Conservation (phyloP, 2,888 invertebrate species). For the Adelognathus sp. region DNA sequence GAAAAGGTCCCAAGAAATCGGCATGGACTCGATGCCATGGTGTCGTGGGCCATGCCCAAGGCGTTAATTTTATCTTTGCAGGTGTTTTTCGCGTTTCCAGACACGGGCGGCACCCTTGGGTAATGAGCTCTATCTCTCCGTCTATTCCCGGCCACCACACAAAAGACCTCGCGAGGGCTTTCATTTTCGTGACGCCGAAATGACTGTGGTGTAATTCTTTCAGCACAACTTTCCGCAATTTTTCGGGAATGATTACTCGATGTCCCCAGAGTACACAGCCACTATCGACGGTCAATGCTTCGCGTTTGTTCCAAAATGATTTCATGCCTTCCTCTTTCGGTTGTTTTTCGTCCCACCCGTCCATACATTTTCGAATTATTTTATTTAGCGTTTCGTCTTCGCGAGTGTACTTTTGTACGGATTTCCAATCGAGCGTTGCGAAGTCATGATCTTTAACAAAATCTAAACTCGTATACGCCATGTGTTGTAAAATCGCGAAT, state of each 20-base stretch:
- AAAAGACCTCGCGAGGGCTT: conserved; percentile 62
- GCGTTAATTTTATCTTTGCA: conserved; percentile 62
- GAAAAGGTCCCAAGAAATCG: no score
- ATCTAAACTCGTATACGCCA: conserved; percentile 1
- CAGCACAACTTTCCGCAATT: conserved; percentile 27
- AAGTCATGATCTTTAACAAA: conserved; percentile 22
- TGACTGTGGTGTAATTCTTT: conserved; percentile 65
- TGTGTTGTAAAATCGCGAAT: conserved; percentile 1
- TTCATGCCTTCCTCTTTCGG: conserved; percentile 2
- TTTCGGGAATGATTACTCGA: conserved; percentile 47
- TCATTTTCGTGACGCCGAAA: conserved; percentile 64
- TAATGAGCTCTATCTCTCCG: conserved; percentile 63
- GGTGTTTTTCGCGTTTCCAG: conserved; percentile 62
- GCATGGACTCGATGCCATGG: conserved; percentile 67
- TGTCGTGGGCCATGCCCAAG: conserved; percentile 63
- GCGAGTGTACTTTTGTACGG: conserved; percentile 25
- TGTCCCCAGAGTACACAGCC: conserved; percentile 51
- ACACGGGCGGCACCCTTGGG: conserved; percentile 62
- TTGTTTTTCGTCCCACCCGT: conserved; percentile 46
- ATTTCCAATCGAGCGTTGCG: conserved; percentile 13
- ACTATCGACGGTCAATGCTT: conserved; percentile 36
- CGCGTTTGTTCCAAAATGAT: conserved; percentile 37
- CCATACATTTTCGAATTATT: conserved; percentile 28
- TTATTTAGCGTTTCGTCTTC: conserved; percentile 37
- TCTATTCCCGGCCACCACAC: conserved; percentile 64